These are phyloP conservation scores for Pedetes capensis DNA, from an alignment of 2,113 vertebrate genomes.

Conservation along the genomic window DNA sequence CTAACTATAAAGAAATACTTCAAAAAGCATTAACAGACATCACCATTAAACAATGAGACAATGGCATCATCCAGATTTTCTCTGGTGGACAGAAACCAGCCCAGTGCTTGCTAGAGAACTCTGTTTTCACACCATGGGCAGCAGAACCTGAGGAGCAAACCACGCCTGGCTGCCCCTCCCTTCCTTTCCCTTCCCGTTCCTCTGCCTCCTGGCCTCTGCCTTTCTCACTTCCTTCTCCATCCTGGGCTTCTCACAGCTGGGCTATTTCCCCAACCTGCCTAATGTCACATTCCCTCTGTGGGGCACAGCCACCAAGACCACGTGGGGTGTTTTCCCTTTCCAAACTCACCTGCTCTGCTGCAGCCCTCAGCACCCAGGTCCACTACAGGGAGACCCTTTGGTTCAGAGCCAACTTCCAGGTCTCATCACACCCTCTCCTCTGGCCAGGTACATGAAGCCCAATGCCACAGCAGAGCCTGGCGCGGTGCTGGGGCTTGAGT, in stretches of 20 bases:
- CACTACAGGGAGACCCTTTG: neutral
- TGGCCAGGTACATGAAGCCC: neutral
- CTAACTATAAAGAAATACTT: neutral
- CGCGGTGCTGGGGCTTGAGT: neutral
- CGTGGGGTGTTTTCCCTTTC: neutral
- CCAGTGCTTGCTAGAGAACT: neutral
- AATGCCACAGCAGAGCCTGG: neutral
- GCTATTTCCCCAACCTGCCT: neutral
- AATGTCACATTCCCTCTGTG: neutral
- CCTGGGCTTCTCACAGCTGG: neutral
- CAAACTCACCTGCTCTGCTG: neutral
- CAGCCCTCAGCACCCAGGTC: neutral
- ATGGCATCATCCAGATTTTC: neutral
- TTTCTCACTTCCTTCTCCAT: neutral
- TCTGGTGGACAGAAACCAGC: neutral
- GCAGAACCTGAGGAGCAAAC: neutral
- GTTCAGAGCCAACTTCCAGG: neutral
- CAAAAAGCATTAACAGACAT: neutral
- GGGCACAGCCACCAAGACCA: neutral
- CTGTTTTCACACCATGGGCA: neutral
- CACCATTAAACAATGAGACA: accelerated
- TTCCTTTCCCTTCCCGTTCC: neutral
- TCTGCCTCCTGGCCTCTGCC: neutral
- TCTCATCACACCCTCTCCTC: neutral
- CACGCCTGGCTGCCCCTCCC: neutral